A percentile compares a stretch with the other conserved stretches of the same genome.
These are phyloP conservation scores for Caenorhabditis sp. DNA, from an alignment of 2,888 invertebrate genomes.

Conservation along the genomic window DNA sequence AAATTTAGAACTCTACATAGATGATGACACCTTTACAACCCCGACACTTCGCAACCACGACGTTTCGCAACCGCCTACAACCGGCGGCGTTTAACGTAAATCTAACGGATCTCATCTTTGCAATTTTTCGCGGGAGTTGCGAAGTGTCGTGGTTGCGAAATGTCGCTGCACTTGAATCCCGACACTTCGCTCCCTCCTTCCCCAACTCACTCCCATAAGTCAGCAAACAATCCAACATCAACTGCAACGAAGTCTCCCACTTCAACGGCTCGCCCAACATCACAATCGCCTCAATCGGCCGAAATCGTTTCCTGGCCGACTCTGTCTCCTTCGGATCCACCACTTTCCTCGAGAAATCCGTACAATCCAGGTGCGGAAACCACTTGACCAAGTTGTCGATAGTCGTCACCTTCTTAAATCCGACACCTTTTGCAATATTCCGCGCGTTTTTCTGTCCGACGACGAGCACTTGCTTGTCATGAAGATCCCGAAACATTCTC, in stretches of 20 bases:
- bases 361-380: conserved; percentile 87
- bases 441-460: conserved; percentile 86
- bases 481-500: conserved; percentile 86
- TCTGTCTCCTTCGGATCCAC: conserved; percentile 63
- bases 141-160: too few relatives aligned
- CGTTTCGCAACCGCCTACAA: too few relatives aligned
- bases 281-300: conserved; percentile 85
- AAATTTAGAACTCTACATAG: too few relatives aligned
- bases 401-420: conserved; percentile 86
- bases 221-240: conserved; percentile 87
- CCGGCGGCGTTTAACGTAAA: too few relatives aligned
- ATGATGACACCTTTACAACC: too few relatives aligned
- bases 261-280: conserved; percentile 87
- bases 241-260: conserved; percentile 88
- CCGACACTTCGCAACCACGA: too few relatives aligned
- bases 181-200: too few relatives aligned
- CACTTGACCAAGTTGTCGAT: conserved; percentile 86
- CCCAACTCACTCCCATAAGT: conserved; percentile 85
- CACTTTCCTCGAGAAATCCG: conserved; percentile 84
- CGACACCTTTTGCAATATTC: conserved; percentile 86
- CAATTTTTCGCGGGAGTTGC: too few relatives aligned
- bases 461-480: conserved; percentile 87
- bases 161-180: too few relatives aligned
- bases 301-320: conserved; percentile 59
- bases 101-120: too few relatives aligned